Base-by-base conservation (phyloP, 2,888 invertebrate genomes). In the Eretmocerus hayati region DNA sequence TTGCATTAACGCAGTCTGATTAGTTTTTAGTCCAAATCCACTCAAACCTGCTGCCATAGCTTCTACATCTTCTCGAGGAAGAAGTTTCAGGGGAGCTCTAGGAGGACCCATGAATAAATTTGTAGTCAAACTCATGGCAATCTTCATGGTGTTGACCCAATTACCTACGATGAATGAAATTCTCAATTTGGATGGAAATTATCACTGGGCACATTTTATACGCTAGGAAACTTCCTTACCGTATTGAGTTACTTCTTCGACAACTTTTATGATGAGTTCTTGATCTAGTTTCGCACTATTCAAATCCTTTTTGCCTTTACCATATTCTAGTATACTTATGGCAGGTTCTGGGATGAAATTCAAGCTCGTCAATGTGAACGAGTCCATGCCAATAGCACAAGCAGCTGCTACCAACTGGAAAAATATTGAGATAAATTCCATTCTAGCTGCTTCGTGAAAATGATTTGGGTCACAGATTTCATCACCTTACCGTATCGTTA, bases 121-220 rank as follows among this genome's bases (percentile, higher is more conserved):
- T 20, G 84, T 74, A 1, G 79, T 77, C 5, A 80, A 62, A 56
- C 77, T 75, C 83, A 84, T 85, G 2, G 81, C 83, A 6, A 74
- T 75, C 67, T 86, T 86, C 82, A 84, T 83, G 18, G 80, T 75
- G 4, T 81, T 78, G 11, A 85, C 82, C 83, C 84, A 84, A 6
- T 74, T 64, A 50, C 83, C 83, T 83, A 62, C 26, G 72, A 56
- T 46, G 11, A 4, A 21, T 9, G 5, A 13, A 4, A 16, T 33
- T 18, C n/a, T 1, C 15, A 16, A 5, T 11, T n/a, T 33, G 16
- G 11, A 42, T 2, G 5, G 15, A 23, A 18, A 15, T 22, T 5
- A 42, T 16, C n/a, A n/a, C n/a, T n/a, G n/a, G n/a, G n/a, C n/a
- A n/a, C n/a, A n/a, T n/a, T n/a, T n/a, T n/a, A n/a, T n/a, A n/a